These are phyloP conservation scores for Amphipoea oculea DNA, from an alignment of 2,888 invertebrate species.

Conservation along the genomic window DNA sequence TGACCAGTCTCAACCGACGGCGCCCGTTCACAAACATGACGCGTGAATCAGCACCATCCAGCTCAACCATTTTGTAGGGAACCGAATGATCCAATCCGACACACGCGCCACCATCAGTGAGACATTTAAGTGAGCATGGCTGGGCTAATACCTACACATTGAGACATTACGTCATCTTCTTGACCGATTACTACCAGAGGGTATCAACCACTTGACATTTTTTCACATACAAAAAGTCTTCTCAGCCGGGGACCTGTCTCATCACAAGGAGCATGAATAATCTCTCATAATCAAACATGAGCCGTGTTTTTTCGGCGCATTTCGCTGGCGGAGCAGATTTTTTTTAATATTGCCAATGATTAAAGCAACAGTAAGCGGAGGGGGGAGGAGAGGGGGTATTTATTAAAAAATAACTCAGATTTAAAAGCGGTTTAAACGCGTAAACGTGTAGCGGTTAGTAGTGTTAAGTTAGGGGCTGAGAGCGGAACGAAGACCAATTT, in stretches of 20 bases:
- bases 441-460: constrained; percentile 55
- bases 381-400: constrained; percentile 66
- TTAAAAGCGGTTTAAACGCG: constrained; percentile 71
- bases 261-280: constrained; percentile 25
- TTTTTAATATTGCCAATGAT: constrained; percentile 79
- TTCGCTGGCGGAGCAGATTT: constrained; percentile 46
- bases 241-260: neutral
- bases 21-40: too few species aligned
- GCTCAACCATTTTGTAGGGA: too few species aligned
- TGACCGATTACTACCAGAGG: too few species aligned
- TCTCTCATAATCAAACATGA: constrained; percentile 43
- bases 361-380: constrained; percentile 54
- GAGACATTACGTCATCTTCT: neutral
- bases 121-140: too few species aligned
- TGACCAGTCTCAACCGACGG: too few species aligned
- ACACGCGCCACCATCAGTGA: too few species aligned
- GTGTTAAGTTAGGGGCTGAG: constrained; percentile 11
- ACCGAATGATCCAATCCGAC: too few species aligned
- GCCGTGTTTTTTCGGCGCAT: constrained; percentile 36
- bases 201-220: neutral
- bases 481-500: neutral
- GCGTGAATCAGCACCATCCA: too few species aligned
- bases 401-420: constrained; percentile 81
- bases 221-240: neutral
- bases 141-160: neutral